Evolutionary conservation across 1,140 invertebrate species (phyloP).

Genomic region (Whitmania pigra): DNA sequence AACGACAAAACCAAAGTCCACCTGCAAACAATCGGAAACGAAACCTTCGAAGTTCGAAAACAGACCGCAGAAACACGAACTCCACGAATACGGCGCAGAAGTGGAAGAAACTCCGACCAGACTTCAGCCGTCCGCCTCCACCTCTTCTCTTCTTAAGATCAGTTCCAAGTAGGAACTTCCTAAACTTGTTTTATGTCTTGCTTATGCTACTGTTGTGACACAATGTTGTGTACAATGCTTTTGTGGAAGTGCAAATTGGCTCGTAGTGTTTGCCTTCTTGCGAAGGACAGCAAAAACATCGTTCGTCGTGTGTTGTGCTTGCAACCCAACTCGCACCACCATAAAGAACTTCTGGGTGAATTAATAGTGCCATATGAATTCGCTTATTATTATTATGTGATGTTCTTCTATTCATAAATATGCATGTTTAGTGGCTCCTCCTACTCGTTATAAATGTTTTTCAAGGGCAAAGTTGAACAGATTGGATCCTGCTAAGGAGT

Average conservation of each 20-base stretch:
- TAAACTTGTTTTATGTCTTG: no score
- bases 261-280: no score
- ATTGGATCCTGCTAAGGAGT: conserved; percentile 44
- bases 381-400: no score
- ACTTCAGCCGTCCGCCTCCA: background rate
- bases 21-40: background rate
- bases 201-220: no score
- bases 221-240: no score
- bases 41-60: background rate
- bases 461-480: conserved; percentile 44
- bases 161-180: background rate
- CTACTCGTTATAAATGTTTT: background rate
- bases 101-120: background rate
- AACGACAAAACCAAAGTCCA: background rate
- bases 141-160: background rate
- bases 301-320: no score
- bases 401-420: background rate
- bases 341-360: no score
- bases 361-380: no score
- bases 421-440: background rate
- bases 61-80: background rate
- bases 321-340: no score
- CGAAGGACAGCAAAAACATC: no score
- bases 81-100: conserved; percentile 1
- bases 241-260: no score